Conservation (phyloP, 2,113 vertebrate genomes). For the Terrapene triunguis region DNA sequence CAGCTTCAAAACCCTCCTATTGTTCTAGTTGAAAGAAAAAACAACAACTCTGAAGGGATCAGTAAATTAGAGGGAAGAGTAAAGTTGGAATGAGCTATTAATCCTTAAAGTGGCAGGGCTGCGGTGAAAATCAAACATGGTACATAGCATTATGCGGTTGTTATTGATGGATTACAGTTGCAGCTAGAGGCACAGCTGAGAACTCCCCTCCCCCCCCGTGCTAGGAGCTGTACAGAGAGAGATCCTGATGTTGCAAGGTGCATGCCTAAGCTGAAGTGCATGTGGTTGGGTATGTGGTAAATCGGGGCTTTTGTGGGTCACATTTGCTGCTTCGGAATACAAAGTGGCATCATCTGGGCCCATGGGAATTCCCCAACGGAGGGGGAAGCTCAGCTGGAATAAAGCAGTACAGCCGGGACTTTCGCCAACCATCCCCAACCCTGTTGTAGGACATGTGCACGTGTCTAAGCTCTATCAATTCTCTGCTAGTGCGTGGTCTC, state of each 20-base stretch:
- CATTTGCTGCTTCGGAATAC: neutral
- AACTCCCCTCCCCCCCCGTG: neutral
- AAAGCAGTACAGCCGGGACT: neutral
- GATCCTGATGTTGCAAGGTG: neutral
- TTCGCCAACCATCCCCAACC: neutral
- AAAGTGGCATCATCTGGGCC: neutral
- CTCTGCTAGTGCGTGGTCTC: neutral
- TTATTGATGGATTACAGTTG: neutral
- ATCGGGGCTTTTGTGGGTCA: neutral
- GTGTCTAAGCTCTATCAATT: neutral
- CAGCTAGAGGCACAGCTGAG: neutral
- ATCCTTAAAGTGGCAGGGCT: constrained; percentile 64
- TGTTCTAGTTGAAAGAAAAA: constrained; percentile 72
- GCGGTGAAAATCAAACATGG: constrained; percentile 64
- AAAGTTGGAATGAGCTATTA: constrained; percentile 59
- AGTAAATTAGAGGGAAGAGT: constrained; percentile 59
- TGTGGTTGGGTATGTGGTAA: neutral
- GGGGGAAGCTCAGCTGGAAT: neutral
- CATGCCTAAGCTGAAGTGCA: neutral
- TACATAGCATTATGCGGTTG: neutral
- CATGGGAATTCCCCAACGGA: neutral
- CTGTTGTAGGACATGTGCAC: neutral
- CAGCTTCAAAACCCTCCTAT: constrained; percentile 74
- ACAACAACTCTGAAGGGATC: constrained; percentile 11
- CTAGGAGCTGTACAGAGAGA: neutral